Percentiles rank a stretch among this genome's conserved stretches.
Evolutionary conservation across 2,113 vertebrate species (phyloP).

Genomic region (Cavia porcellus): DNA sequence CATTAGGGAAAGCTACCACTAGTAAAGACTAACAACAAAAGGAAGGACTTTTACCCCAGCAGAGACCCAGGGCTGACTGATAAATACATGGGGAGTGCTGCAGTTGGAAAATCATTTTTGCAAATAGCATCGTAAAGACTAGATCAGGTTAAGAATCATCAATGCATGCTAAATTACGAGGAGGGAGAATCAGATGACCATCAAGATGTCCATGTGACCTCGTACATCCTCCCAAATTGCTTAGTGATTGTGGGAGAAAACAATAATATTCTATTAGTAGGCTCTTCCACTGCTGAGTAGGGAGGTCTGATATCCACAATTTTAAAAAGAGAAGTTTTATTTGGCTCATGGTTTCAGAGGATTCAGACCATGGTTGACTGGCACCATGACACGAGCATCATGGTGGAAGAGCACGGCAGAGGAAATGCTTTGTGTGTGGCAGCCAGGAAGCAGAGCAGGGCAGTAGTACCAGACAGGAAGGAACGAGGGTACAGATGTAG

Average conservation of each 20-base stretch:
- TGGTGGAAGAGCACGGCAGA: not conserved
- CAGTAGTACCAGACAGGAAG: not conserved
- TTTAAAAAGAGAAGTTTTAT: not conserved
- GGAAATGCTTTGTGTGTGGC: not conserved
- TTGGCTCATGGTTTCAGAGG: not conserved
- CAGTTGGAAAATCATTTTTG: conserved; percentile 9
- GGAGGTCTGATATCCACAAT: not conserved
- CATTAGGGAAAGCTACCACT: not conserved
- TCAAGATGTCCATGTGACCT: not conserved
- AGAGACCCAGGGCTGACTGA: not conserved
- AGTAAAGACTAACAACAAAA: not conserved
- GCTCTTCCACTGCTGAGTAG: not conserved
- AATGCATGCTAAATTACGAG: not conserved
- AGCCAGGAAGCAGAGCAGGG: not conserved
- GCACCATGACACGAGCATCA: not conserved
- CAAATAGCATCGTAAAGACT: not conserved
- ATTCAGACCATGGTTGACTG: not conserved
- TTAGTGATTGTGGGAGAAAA: not conserved
- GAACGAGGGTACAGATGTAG: not conserved
- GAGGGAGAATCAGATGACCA: not conserved
- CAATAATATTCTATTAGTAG: not conserved
- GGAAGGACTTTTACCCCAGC: not conserved
- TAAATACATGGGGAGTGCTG: not conserved
- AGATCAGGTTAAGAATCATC: not conserved
- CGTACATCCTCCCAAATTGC: not conserved